Percentiles rank a stretch among this genome's conserved stretches.
phyloP scores from a whole-genome alignment of 2,797 vertebrate species.

The Acestrorhynchus altus region DNA sequence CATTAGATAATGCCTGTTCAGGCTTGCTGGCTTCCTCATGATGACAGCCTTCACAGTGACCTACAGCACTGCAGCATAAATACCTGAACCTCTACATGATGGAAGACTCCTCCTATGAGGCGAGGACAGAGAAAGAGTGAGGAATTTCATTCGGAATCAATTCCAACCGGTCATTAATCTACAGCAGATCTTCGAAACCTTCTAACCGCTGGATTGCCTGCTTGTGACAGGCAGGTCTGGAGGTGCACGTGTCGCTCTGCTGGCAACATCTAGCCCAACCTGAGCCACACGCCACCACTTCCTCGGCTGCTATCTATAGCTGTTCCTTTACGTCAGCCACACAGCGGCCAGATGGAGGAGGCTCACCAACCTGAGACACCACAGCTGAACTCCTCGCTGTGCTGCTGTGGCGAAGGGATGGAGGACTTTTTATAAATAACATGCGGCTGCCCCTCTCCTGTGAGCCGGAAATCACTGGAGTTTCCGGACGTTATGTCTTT shows the following conservation, averaged over 20 bases:
- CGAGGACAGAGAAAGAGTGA: slow-evolving; percentile 73
- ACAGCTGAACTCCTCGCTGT: slow-evolving; percentile 89
- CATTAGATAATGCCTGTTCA: slow-evolving; percentile 69
- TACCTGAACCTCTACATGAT: slow-evolving; percentile 55
- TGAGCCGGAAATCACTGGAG: slow-evolving; percentile 84
- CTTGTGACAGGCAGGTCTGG: slow-evolving; percentile 28
- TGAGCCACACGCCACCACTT: slow-evolving; percentile 62
- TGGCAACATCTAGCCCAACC: background rate
- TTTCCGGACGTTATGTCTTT: slow-evolving; percentile 87
- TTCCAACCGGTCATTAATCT: background rate
- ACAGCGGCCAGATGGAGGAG: slow-evolving; percentile 69
- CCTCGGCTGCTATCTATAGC: slow-evolving; percentile 75
- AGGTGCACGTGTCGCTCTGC: background rate
- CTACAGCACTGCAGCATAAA: slow-evolving; percentile 69
- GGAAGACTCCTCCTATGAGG: slow-evolving; percentile 86
- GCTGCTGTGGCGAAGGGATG: slow-evolving; percentile 84
- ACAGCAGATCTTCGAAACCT: background rate
- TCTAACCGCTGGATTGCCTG: slow-evolving; percentile 13
- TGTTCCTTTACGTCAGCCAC: slow-evolving; percentile 73
- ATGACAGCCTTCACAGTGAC: slow-evolving; percentile 40
- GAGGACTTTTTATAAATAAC: slow-evolving; percentile 99
- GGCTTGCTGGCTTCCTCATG: slow-evolving; percentile 70
- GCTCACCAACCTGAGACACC: slow-evolving; percentile 93
- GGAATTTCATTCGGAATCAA: background rate
- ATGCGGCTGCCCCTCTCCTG: slow-evolving; percentile 92